Conservation (phyloP, 2,113 vertebrate genomes). For the Apteryx owenii region DNA sequence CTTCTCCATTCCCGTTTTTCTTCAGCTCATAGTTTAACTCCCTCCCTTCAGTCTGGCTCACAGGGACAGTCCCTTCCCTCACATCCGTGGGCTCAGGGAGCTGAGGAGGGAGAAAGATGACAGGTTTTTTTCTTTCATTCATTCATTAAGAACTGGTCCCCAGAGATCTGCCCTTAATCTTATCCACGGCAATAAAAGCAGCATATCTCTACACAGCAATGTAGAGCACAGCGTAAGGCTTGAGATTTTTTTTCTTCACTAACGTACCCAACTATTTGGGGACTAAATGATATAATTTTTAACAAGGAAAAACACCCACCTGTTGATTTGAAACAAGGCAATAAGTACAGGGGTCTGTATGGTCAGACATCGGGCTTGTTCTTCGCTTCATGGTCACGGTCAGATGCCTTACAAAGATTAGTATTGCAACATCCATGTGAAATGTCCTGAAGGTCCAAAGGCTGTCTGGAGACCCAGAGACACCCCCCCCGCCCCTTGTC, state of each 20-base stretch:
- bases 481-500: neutral
- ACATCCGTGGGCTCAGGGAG: accelerated
- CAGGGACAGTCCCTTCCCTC: neutral
- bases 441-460: neutral
- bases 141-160: neutral
- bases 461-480: neutral
- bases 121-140: neutral
- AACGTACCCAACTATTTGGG: neutral
- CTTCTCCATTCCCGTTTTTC: neutral
- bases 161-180: neutral
- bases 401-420: neutral
- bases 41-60: neutral
- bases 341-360: accelerated
- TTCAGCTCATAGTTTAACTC: neutral
- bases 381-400: neutral
- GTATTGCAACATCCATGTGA: neutral
- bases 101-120: neutral
- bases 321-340: neutral
- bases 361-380: accelerated
- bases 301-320: neutral
- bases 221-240: too few species aligned
- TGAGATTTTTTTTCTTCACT: neutral
- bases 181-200: too few species aligned
- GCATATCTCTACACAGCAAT: neutral
- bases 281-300: neutral